Base-by-base conservation (phyloP, 2,797 vertebrate genomes). In the Melanogrammus aeglefinus region DNA sequence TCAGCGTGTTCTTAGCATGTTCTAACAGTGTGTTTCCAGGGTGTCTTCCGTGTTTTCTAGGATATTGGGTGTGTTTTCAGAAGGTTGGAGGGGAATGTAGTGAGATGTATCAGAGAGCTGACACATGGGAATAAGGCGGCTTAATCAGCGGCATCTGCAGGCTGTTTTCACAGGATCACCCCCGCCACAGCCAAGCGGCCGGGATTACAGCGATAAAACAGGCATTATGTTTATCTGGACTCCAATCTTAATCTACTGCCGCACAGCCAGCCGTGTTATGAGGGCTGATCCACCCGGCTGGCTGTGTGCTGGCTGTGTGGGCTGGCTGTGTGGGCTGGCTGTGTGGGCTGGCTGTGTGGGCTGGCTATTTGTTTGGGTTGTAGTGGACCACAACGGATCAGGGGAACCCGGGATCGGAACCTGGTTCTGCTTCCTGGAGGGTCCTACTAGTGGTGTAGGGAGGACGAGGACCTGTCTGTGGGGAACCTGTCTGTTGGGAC, bases 391-490 rank as follows among this genome's bases (percentile, higher is more conserved):
- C 44, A 86, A 85, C 75, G 14, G 77, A 88, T 87, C 88, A 88
- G 79, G 88, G 91, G 88, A 83, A 84, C 81, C 76, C 73, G 84
- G 38, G 3, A 12, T 78, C 29, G 82, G 38, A 85, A 89, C 84
- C 84, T 87, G 88, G 80, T 81, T 84, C 86, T 38, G 80, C 80
- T 71, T 33, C 74, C 39, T 80, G 76, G 92, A 92, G 90, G 92
- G 90, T 79, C 78, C 72, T 24, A 81, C 86, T 73, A 90, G 86
- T 92, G 88, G 93, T 91, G 84, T 88, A 91, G 10, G 77, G 24
- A 66, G 21, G n/a, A 13, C 4, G 57, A 66, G 6, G 24, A 66
- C 57, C 57, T 66, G 21, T 66, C 51, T 57, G 51, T 57, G 18
- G 4, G 47, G 6, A 18, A 51, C 13, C 47, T 6, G 47, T 51